Conservation (phyloP, 2,888 invertebrate species). For the Acanthosepion lycidas region DNA sequence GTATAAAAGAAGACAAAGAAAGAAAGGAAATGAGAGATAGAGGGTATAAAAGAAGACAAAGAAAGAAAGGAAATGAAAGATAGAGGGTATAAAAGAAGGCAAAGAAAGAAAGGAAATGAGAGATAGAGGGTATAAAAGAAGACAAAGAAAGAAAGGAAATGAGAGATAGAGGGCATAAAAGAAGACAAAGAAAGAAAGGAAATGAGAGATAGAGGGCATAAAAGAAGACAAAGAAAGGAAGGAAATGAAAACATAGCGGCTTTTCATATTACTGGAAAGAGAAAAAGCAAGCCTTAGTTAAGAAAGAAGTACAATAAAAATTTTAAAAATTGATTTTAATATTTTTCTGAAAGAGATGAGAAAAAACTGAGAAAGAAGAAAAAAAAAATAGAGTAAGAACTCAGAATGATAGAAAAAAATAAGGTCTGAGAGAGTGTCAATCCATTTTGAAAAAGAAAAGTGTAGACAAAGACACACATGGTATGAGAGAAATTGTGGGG, state of each 20-base stretch:
- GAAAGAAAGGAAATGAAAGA: neutral
- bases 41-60: no score
- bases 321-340: neutral
- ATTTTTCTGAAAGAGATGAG: neutral
- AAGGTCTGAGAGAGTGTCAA: neutral
- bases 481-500: neutral
- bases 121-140: no score
- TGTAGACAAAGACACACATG: no score
- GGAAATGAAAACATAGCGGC: neutral
- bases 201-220: neutral
- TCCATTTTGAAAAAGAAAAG: neutral
- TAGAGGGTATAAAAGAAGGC: no score
- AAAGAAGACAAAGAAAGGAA: neutral
- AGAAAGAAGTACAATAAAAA: neutral
- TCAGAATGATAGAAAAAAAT: neutral
- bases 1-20: neutral
- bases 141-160: no score
- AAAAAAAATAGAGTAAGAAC: neutral
- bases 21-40: neutral
- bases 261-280: neutral
- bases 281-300: neutral
- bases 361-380: neutral
- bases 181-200: no score
- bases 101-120: no score
- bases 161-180: no score